These are phyloP conservation scores for Omphaloscelis lunosa DNA, from an alignment of 2,888 invertebrate genomes.

Conservation along the genomic window DNA sequence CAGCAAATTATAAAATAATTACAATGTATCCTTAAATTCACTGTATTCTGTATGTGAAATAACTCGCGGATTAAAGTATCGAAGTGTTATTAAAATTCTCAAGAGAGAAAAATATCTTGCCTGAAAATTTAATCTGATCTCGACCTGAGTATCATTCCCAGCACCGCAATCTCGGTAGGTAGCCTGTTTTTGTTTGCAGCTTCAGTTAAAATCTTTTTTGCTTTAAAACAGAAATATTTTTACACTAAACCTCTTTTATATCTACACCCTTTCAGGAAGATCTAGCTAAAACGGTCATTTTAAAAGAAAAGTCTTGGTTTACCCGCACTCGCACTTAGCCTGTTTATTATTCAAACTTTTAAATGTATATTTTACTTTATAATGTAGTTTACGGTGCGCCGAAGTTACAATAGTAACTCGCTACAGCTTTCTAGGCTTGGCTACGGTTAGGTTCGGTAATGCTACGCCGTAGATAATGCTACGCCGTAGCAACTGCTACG, in stretches of 20 bases:
- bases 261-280: conserved; percentile 49
- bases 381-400: conserved; percentile 51
- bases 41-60: too few species aligned
- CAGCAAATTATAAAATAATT: too few species aligned
- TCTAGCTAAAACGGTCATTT: conserved; percentile 35
- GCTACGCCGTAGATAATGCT: conserved; percentile 53
- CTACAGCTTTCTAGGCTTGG: conserved; percentile 47
- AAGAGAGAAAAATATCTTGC: too few species aligned
- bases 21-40: too few species aligned
- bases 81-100: too few species aligned
- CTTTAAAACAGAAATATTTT: conserved; percentile 17
- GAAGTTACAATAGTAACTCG: conserved; percentile 41
- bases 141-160: neutral
- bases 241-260: conserved; percentile 49
- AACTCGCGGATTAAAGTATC: too few species aligned
- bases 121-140: neutral
- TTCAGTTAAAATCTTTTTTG: neutral
- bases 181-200: neutral
- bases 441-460: conserved; percentile 30
- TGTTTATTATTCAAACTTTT: conserved; percentile 61
- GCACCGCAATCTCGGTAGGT: neutral
- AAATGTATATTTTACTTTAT: conserved; percentile 63
- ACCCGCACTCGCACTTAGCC: conserved; percentile 52
- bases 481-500: conserved; percentile 27
- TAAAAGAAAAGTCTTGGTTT: conserved; percentile 52